phyloP scores from a whole-genome alignment of 2,888 invertebrate species.

The Azorinus chamasolen region DNA sequence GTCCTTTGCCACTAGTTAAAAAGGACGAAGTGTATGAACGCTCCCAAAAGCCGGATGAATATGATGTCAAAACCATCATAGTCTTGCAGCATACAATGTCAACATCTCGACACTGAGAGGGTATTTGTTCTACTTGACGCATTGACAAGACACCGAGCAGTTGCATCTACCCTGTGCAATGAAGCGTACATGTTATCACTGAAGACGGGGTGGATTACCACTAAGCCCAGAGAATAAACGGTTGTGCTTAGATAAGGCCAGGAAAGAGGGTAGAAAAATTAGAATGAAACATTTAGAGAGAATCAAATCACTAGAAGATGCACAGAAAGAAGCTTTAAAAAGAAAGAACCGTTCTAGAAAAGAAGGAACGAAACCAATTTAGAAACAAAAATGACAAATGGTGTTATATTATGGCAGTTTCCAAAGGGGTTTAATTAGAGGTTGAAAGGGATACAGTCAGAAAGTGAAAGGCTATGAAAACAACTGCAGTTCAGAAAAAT shows the following conservation, averaged over 20 bases:
- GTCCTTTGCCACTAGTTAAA: constrained; percentile 26
- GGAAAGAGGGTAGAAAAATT: constrained; percentile 26
- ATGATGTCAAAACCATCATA: constrained; percentile 9
- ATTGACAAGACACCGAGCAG: constrained; percentile 27
- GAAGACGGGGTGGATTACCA: constrained; percentile 27
- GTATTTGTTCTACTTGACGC: constrained; percentile 49
- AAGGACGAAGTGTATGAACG: constrained; percentile 20
- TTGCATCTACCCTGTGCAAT: constrained; percentile 47
- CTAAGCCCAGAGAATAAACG: constrained; percentile 4
- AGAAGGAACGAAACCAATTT: constrained; percentile 20
- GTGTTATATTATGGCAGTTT: constrained; percentile 43
- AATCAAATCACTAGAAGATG: constrained; percentile 11
- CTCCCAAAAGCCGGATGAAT: constrained; percentile 3
- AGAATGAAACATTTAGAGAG: constrained; percentile 20
- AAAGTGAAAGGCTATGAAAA: constrained; percentile 26
- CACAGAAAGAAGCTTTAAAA: constrained; percentile 10
- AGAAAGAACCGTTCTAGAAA: constrained; percentile 23
- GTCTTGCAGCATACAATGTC: constrained; percentile 21
- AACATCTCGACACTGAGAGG: constrained; percentile 34
- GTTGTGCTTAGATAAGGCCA: constrained; percentile 20
- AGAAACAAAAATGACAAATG: constrained; percentile 10
- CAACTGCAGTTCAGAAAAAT: constrained; percentile 33
- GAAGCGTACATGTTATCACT: constrained; percentile 37
- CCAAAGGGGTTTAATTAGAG: constrained; percentile 24
- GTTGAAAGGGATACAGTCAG: constrained; percentile 10